A percentile compares a stretch with the other conserved stretches of the same genome.
These are phyloP conservation scores for Halocynthia aurantium DNA, from an alignment of 23 tunicate genomes.

Conservation along the genomic window DNA sequence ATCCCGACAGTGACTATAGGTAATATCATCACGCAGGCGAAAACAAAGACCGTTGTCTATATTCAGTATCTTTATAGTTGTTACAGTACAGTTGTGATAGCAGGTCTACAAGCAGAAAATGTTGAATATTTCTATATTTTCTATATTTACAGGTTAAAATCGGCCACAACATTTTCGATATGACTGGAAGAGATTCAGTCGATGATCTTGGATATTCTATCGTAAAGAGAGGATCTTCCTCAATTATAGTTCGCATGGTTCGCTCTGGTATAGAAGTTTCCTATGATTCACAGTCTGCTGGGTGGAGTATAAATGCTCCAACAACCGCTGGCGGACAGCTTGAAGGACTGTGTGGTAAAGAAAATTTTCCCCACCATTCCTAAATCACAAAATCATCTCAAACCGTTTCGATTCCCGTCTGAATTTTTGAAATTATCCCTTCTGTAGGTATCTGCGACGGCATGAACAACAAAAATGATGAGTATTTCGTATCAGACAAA, in stretches of 20 bases:
- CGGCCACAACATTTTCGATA: conserved; percentile 1
- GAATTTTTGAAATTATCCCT: neutral
- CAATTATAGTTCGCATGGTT: neutral
- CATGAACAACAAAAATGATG: neutral
- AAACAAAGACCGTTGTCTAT: neutral
- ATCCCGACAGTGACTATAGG: too few relatives aligned
- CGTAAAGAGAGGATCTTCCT: neutral
- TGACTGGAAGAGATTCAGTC: conserved; percentile 3
- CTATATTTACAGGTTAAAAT: neutral
- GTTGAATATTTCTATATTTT: neutral
- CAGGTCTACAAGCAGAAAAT: neutral
- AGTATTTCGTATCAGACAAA: neutral
- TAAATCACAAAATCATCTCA: neutral
- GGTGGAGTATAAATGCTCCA: neutral
- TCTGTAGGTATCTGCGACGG: neutral
- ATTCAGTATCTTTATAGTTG: neutral
- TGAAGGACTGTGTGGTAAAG: conserved; percentile 5
- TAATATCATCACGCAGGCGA: neutral
- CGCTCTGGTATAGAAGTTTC: neutral
- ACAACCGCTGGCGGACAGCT: neutral
- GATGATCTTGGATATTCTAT: neutral
- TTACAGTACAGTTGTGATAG: neutral
- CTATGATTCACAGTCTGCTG: conserved; percentile 1
- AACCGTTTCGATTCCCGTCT: neutral
- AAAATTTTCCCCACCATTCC: neutral